Percentiles rank a stretch among this genome's conserved stretches.
Evolutionary conservation across 2,888 invertebrate genomes (phyloP).

Genomic region (Hermodice carunculata): DNA sequence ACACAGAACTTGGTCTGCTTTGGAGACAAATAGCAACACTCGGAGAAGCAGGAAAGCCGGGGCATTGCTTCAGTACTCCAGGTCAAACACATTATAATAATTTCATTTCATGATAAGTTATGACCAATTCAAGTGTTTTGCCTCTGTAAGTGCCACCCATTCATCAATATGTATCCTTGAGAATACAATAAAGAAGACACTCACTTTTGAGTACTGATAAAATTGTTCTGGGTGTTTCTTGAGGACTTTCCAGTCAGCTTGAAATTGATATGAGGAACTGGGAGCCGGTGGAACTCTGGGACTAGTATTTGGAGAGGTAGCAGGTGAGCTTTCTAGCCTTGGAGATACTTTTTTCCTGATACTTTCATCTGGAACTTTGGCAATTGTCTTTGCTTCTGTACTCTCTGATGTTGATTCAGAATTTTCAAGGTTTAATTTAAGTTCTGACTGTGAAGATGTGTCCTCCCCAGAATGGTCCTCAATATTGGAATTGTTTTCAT

Average conservation of each 20-base stretch:
- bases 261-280: constrained; percentile 61
- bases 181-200: neutral
- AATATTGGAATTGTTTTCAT: too few species aligned
- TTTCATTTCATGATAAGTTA: neutral
- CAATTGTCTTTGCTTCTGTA: too few species aligned
- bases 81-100: neutral
- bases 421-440: too few species aligned
- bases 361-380: too few species aligned
- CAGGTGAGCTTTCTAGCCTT: neutral
- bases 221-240: constrained; percentile 51
- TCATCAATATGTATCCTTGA: neutral
- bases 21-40: too few species aligned
- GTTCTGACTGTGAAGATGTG: too few species aligned
- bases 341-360: neutral
- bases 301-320: neutral
- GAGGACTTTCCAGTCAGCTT: constrained; percentile 59
- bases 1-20: too few species aligned
- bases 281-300: constrained; percentile 40
- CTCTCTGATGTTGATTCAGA: too few species aligned
- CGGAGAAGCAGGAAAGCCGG: too few species aligned
- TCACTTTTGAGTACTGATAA: constrained; percentile 61
- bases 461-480: too few species aligned
- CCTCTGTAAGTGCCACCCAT: too few species aligned
- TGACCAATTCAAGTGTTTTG: neutral
- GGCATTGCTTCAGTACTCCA: too few species aligned